These are phyloP conservation scores for Menura novaehollandiae DNA, from an alignment of 2,113 vertebrate genomes.

Conservation along the genomic window DNA sequence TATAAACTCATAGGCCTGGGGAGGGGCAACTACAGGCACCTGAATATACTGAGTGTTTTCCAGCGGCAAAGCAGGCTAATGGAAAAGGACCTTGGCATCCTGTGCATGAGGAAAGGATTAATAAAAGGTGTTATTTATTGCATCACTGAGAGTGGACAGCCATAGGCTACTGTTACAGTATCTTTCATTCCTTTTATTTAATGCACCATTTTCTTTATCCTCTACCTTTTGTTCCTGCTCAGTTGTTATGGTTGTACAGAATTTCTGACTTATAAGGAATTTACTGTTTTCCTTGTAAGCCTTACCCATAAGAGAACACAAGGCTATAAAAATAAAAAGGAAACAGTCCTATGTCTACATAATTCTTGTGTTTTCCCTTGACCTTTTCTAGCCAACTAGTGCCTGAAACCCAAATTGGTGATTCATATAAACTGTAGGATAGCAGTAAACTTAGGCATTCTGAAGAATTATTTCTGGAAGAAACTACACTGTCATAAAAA, in stretches of 20 bases:
- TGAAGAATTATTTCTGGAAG: background rate
- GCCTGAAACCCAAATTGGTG: background rate
- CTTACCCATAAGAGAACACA: background rate
- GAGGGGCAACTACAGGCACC: background rate
- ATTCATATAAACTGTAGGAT: background rate
- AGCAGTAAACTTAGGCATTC: background rate
- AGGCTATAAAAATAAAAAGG: background rate
- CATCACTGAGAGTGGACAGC: background rate
- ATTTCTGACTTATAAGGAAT: background rate
- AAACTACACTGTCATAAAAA: background rate
- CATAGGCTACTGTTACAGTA: background rate
- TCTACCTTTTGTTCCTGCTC: background rate
- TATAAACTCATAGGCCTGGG: too few species aligned
- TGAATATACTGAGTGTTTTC: background rate
- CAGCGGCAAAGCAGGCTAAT: background rate
- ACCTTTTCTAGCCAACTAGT: background rate
- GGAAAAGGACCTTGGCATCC: background rate
- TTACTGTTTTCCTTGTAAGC: background rate
- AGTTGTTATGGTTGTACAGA: background rate
- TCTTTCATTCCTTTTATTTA: background rate
- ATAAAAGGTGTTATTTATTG: background rate
- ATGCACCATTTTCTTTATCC: background rate
- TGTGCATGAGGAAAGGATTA: background rate
- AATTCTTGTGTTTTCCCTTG: background rate
- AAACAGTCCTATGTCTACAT: background rate